A percentile compares a stretch with the other conserved stretches of the same genome.
Conservation (phyloP, 2,797 vertebrate genomes). For the Sarcophilus harrisii region DNA sequence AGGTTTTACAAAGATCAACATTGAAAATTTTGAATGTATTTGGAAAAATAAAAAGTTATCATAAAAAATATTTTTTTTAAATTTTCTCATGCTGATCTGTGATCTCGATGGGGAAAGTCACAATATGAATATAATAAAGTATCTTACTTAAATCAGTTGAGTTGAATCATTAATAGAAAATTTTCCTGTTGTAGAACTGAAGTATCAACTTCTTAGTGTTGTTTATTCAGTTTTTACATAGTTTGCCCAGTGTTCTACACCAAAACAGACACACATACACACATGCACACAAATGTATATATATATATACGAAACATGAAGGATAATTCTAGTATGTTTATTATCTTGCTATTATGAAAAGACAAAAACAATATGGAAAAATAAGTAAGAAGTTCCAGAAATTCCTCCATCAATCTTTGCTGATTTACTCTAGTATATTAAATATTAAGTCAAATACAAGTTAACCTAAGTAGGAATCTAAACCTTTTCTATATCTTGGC, state of each 20-base stretch:
- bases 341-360: background rate
- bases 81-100: background rate
- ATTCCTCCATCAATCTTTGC: background rate
- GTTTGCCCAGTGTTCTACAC: background rate
- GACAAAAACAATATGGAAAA: background rate
- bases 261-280: background rate
- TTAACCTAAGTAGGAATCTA: background rate
- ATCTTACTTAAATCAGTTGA: background rate
- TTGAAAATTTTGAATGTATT: no score
- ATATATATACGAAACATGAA: background rate
- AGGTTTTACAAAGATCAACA: no score
- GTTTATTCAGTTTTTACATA: background rate
- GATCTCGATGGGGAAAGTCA: background rate
- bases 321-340: background rate
- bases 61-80: no score
- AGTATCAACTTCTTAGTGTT: background rate
- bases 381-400: background rate
- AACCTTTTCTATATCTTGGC: background rate
- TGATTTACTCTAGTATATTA: background rate
- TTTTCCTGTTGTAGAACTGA: background rate
- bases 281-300: no score
- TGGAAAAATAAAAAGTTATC: no score
- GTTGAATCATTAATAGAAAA: background rate
- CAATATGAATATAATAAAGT: background rate
- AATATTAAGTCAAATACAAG: background rate